Conservation (phyloP, 2,888 invertebrate species). For the Drosophila dives region DNA sequence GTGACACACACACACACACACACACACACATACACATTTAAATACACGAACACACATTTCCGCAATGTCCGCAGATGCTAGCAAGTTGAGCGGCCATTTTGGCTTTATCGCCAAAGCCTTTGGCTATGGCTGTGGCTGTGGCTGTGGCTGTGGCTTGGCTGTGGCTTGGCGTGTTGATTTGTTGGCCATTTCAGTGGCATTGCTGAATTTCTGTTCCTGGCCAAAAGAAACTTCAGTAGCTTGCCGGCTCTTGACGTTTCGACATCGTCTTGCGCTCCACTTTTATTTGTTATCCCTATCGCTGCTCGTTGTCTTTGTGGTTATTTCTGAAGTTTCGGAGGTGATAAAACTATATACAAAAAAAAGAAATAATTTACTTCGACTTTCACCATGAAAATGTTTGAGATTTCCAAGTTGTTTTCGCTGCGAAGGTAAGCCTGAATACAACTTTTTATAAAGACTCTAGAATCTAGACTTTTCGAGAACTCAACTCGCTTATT, state of each 20-base stretch:
- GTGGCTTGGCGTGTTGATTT: slow-evolving; percentile 27
- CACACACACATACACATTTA: neutral
- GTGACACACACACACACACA: slow-evolving; percentile 38
- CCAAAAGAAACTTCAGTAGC: slow-evolving; percentile 59
- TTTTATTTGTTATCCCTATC: slow-evolving; percentile 12
- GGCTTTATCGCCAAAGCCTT: slow-evolving; percentile 16
- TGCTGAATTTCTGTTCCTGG: slow-evolving; percentile 24
- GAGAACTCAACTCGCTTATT: neutral
- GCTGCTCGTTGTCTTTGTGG: slow-evolving; percentile 19
- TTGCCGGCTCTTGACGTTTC: slow-evolving; percentile 67
- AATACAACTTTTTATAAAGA: neutral
- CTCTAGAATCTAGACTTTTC: neutral
- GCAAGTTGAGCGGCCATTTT: slow-evolving; percentile 41
- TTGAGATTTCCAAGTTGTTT: slow-evolving; percentile 83
- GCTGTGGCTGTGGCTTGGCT: slow-evolving; percentile 2
- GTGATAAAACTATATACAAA: slow-evolving; percentile 28
- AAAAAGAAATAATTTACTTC: slow-evolving; percentile 4
- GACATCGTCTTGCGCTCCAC: slow-evolving; percentile 58
- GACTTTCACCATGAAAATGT: slow-evolving; percentile 76
- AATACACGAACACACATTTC: slow-evolving; percentile 17
- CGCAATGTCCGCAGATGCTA: slow-evolving; percentile 68
- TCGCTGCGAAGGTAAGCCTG: slow-evolving; percentile 80
- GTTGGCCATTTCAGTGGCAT: slow-evolving; percentile 37
- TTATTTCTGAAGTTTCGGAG: slow-evolving; percentile 19
- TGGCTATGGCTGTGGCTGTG: slow-evolving; percentile 18